Percentiles rank a stretch among this genome's conserved stretches.
phyloP scores from a whole-genome alignment of 2,113 vertebrate species.

The Lampris incognitus region DNA sequence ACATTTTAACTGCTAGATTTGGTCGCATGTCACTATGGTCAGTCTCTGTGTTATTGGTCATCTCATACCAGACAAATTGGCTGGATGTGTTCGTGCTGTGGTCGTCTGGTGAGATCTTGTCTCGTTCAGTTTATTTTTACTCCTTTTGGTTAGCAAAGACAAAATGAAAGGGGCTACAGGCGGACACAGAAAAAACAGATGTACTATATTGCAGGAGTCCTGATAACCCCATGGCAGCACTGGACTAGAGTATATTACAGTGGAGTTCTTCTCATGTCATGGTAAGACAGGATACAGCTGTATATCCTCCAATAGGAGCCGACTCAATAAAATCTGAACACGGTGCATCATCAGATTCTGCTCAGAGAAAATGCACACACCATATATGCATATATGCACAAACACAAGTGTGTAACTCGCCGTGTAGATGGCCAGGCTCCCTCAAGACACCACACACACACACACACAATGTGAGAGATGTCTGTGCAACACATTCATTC shows the following conservation, averaged over 20 bases:
- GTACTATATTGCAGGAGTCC: not conserved
- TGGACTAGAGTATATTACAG: conserved; percentile 3
- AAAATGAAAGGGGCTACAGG: not conserved
- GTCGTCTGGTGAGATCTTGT: too few species aligned
- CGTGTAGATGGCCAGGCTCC: too few species aligned
- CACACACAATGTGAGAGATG: too few species aligned
- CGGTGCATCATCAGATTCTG: conserved; percentile 12
- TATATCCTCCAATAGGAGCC: conserved; percentile 42
- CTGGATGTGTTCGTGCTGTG: too few species aligned
- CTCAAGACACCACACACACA: conserved; percentile 4
- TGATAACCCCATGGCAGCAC: not conserved
- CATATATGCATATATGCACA: not conserved
- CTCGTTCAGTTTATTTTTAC: not conserved
- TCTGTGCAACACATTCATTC: conserved; percentile 12
- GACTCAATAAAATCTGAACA: conserved; percentile 42
- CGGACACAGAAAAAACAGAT: not conserved
- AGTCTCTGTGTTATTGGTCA: too few species aligned
- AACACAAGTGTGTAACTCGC: not conserved
- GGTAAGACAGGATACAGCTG: conserved; percentile 28
- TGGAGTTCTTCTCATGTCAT: not conserved
- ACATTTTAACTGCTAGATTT: too few species aligned
- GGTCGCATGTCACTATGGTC: too few species aligned
- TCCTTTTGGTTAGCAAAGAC: not conserved
- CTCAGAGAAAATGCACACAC: not conserved
- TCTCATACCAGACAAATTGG: too few species aligned